A percentile compares a stretch with the other conserved stretches of the same genome.
Evolutionary conservation across 2,797 vertebrate genomes (phyloP).

Genomic region (Clarias laeviceps): DNA sequence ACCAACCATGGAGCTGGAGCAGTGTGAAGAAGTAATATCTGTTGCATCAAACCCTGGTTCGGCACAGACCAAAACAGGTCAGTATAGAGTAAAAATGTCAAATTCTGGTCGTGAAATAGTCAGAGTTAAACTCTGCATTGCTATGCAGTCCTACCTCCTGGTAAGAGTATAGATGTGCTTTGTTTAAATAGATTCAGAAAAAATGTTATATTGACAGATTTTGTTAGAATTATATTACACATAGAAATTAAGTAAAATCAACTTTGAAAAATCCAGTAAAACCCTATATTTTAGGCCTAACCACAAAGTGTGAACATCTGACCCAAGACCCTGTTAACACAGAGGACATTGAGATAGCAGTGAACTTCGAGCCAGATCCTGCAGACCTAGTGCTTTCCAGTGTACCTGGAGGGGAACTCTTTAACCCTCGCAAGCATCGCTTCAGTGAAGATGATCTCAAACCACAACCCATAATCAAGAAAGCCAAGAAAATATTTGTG

Average conservation of each 20-base stretch:
- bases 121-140: background rate
- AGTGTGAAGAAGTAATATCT: slow-evolving; percentile 65
- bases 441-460: slow-evolving; percentile 94
- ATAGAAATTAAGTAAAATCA: background rate
- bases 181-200: background rate
- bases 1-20: slow-evolving; percentile 82
- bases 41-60: slow-evolving; percentile 54
- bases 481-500: slow-evolving; percentile 96
- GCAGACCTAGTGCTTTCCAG: slow-evolving; percentile 94
- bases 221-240: background rate
- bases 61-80: slow-evolving; percentile 64
- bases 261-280: background rate
- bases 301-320: slow-evolving; percentile 71
- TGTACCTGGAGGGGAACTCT: slow-evolving; percentile 92
- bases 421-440: slow-evolving; percentile 93
- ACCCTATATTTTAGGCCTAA: slow-evolving; percentile 72
- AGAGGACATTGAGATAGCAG: slow-evolving; percentile 84
- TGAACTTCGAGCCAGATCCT: slow-evolving; percentile 93
- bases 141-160: background rate
- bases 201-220: background rate
- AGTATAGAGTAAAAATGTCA: slow-evolving; percentile 39
- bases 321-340: slow-evolving; percentile 81
- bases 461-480: slow-evolving; percentile 98
- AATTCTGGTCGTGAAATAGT: background rate
- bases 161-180: background rate